Percentiles rank a stretch among this genome's conserved stretches.
Conservation (phyloP, 2,797 vertebrate species). For the Oreochromis grahami region DNA sequence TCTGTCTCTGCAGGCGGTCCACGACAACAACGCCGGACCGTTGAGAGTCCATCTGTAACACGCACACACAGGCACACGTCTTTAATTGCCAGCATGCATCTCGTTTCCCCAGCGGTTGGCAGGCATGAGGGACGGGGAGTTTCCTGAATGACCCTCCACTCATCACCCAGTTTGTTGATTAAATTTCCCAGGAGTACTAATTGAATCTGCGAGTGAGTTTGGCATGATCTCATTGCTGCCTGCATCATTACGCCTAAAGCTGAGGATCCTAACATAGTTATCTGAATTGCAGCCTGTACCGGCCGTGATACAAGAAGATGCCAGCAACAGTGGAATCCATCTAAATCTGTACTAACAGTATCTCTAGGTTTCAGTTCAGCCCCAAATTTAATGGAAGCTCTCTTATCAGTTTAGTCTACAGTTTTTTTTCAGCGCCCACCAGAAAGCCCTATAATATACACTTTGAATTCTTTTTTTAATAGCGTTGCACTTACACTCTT, state of each 20-base stretch:
- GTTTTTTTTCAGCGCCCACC: background rate
- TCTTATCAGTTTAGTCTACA: background rate
- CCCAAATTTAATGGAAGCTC: background rate
- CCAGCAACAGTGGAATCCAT: background rate
- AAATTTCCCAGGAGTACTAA: slow-evolving; percentile 52
- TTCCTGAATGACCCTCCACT: background rate
- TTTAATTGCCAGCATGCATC: background rate
- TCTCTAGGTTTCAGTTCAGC: background rate
- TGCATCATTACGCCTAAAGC: slow-evolving; percentile 15
- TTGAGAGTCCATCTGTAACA: slow-evolving; percentile 84
- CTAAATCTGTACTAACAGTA: background rate
- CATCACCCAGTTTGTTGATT: slow-evolving; percentile 32
- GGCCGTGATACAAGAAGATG: background rate
- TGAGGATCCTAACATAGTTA: slow-evolving; percentile 6
- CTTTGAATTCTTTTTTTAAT: background rate
- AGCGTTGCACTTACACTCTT: slow-evolving; percentile 85
- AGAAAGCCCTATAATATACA: background rate
- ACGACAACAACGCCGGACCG: slow-evolving; percentile 85
- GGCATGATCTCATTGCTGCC: slow-evolving; percentile 52
- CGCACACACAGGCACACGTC: background rate
- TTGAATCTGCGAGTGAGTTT: slow-evolving; percentile 40
- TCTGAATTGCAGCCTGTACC: background rate
- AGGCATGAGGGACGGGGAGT: background rate
- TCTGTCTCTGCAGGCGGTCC: slow-evolving; percentile 96
- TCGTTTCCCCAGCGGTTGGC: background rate